These are phyloP conservation scores for Salminus brasiliensis DNA, from an alignment of 2,113 vertebrate species.

Conservation along the genomic window DNA sequence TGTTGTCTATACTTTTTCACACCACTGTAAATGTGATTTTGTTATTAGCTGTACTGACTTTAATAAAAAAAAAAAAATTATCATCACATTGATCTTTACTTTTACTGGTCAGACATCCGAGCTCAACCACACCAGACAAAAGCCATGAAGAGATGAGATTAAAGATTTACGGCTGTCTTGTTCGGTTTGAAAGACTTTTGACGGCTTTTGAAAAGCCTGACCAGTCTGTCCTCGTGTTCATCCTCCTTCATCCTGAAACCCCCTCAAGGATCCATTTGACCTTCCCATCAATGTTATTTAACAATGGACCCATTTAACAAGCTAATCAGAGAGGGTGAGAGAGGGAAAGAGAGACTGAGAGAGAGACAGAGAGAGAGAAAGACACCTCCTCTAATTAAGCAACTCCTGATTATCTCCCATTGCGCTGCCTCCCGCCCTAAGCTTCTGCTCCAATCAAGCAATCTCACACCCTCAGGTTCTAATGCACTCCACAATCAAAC, in stretches of 20 bases:
- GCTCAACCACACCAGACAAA: neutral
- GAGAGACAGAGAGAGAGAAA: constrained; percentile 1
- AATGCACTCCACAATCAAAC: neutral
- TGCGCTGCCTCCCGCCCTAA: too few species aligned
- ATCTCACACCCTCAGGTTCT: neutral
- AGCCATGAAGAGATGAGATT: neutral
- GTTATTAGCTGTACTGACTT: too few species aligned
- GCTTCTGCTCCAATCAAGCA: neutral
- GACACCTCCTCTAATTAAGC: constrained; percentile 61
- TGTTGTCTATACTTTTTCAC: too few species aligned
- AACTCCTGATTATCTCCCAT: constrained; percentile 59
- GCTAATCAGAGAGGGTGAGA: constrained; percentile 55
- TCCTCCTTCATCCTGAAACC: constrained; percentile 23
- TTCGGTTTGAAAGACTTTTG: neutral
- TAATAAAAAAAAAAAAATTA: too few species aligned
- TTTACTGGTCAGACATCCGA: neutral
- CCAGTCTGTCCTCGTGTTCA: neutral
- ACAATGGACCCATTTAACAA: constrained; percentile 47
- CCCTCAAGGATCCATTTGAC: constrained; percentile 55
- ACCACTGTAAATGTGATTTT: too few species aligned
- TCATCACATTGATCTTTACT: neutral
- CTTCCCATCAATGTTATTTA: constrained; percentile 52
- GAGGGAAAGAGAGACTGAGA: constrained; percentile 40
- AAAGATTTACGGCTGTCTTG: neutral
- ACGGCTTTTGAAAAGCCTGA: neutral